Conservation (phyloP, 2,888 invertebrate genomes). For the Hybos culiciformis region DNA sequence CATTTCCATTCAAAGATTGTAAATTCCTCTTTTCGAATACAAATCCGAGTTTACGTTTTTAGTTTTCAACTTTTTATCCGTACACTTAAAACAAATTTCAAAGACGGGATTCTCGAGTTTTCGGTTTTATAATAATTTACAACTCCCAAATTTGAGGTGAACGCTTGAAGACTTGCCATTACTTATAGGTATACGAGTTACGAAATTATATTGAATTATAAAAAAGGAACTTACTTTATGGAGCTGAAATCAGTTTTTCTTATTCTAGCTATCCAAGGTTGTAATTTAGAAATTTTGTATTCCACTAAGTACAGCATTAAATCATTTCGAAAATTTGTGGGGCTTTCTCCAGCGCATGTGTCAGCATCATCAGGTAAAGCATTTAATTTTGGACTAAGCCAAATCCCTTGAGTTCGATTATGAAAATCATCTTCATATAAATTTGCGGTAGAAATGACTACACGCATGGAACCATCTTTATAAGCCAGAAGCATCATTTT, state of each 20-base stretch:
- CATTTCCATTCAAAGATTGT: no score
- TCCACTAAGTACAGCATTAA: conserved; percentile 55
- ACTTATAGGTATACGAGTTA: no score
- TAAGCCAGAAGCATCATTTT: conserved; percentile 76
- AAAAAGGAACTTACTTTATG: no score
- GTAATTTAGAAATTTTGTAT: conserved; percentile 50
- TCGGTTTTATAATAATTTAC: no score
- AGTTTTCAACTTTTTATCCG: no score
- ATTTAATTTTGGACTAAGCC: conserved; percentile 70
- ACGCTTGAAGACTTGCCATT: no score
- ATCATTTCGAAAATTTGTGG: conserved; percentile 61
- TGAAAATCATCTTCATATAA: conserved; percentile 77
- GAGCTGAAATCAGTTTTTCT: conserved; percentile 58
- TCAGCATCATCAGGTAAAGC: conserved; percentile 39
- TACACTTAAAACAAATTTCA: no score
- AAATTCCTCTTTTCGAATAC: no score
- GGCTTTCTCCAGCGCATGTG: conserved; percentile 51
- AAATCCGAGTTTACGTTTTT: no score
- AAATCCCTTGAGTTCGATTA: conserved; percentile 80
- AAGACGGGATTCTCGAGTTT: no score
- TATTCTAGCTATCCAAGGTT: conserved; percentile 54
- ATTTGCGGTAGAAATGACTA: conserved; percentile 79
- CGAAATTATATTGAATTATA: no score
- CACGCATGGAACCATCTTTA: conserved; percentile 58
- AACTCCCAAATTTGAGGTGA: no score